These are phyloP conservation scores for Pelochelys cantorii DNA, from an alignment of 2,797 vertebrate species.

Conservation along the genomic window DNA sequence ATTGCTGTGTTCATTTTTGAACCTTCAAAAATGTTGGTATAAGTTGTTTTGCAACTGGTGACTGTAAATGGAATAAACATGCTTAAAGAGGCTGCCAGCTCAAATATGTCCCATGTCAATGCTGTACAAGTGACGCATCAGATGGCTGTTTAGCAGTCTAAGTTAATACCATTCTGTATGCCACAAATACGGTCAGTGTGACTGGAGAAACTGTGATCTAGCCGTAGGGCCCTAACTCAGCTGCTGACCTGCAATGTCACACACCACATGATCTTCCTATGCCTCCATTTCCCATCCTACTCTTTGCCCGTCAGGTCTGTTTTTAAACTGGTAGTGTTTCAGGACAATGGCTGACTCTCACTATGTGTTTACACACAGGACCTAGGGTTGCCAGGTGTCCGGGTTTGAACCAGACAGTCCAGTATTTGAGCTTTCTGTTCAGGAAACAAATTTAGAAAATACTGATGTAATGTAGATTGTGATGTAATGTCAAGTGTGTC, in stretches of 20 bases:
- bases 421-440: no score
- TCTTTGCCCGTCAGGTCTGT: neutral
- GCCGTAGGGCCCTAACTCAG: neutral
- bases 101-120: neutral
- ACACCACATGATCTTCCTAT: neutral
- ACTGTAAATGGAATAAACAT: neutral
- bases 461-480: no score
- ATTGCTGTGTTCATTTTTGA: slow-evolving; percentile 25
- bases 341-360: neutral
- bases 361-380: neutral
- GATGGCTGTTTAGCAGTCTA: neutral
- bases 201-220: neutral
- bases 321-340: neutral
- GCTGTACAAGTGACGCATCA: neutral
- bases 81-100: neutral
- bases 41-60: neutral
- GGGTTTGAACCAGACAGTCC: no score
- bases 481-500: no score
- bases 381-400: no score
- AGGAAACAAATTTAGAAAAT: no score
- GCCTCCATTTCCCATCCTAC: neutral
- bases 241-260: neutral
- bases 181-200: neutral
- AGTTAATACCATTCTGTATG: neutral
- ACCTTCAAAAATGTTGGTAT: neutral